Conservation (phyloP, 2,888 invertebrate genomes). For the Creontiades dilutus region DNA sequence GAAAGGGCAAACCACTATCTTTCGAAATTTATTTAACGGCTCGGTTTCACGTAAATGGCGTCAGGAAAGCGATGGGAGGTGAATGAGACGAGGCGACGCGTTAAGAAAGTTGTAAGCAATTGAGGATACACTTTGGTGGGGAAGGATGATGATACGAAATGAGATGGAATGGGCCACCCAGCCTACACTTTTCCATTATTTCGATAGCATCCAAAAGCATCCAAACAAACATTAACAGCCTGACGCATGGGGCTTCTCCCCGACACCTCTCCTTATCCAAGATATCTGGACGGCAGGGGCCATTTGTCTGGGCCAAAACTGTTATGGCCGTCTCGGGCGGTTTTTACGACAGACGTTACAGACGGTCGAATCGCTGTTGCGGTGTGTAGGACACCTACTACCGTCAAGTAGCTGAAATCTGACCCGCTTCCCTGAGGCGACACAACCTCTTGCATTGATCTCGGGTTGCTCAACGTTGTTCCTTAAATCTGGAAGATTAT, state of each 20-base stretch:
- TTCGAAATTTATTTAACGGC: slow-evolving; percentile 16
- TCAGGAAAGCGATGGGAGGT: not conserved
- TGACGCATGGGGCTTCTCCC: not conserved
- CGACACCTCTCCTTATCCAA: not conserved
- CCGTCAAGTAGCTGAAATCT: slow-evolving; percentile 25
- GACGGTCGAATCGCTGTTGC: slow-evolving; percentile 7
- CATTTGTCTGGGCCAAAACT: slow-evolving; percentile 11
- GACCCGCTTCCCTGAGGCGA: not conserved
- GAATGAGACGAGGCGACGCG: slow-evolving; percentile 7
- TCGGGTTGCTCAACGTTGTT: too few relatives aligned
- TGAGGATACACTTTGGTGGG: slow-evolving; percentile 6
- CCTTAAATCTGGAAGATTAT: too few relatives aligned
- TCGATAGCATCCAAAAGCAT: slow-evolving; percentile 21
- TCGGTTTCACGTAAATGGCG: slow-evolving; percentile 30
- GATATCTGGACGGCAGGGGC: not conserved
- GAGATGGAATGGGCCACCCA: not conserved
- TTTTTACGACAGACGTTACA: slow-evolving; percentile 28
- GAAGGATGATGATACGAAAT: not conserved
- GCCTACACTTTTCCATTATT: slow-evolving; percentile 27
- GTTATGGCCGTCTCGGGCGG: not conserved
- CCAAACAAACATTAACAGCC: slow-evolving; percentile 6
- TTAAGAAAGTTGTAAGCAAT: slow-evolving; percentile 32
- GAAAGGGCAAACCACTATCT: slow-evolving; percentile 16
- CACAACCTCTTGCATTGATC: too few relatives aligned
- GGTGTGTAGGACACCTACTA: not conserved